Conservation (phyloP, 2,797 vertebrate genomes). For the Sebastes matsubarae region DNA sequence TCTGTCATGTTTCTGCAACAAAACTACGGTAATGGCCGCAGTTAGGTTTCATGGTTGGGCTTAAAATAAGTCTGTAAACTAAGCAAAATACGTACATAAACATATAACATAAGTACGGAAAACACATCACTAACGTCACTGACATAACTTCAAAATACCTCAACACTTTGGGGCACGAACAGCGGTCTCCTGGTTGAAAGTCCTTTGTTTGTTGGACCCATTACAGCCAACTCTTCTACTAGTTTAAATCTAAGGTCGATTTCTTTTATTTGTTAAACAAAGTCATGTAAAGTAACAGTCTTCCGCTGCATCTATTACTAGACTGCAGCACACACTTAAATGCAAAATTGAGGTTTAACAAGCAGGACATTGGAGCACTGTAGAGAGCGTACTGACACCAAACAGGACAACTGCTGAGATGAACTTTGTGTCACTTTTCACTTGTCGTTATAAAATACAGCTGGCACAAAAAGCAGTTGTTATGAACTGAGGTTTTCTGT, state of each 20-base stretch:
- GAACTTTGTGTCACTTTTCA: neutral
- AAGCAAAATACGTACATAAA: too few relatives aligned
- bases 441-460: slow-evolving; percentile 1
- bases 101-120: too few relatives aligned
- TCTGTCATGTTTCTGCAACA: too few relatives aligned
- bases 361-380: neutral
- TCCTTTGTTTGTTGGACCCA: too few relatives aligned
- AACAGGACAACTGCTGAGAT: neutral
- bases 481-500: neutral
- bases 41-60: too few relatives aligned
- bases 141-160: too few relatives aligned
- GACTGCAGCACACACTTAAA: neutral
- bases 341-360: neutral
- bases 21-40: too few relatives aligned
- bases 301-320: neutral
- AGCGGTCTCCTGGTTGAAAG: too few relatives aligned
- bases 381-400: neutral
- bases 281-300: neutral
- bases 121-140: too few relatives aligned
- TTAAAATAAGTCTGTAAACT: fast-evolving
- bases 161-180: too few relatives aligned
- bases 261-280: neutral
- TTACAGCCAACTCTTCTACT: neutral
- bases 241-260: neutral
- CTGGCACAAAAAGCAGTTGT: neutral